Evolutionary conservation across 1,140 invertebrate species (phyloP).

Genomic region (Apis mellifera): Amel_HAv3.1 CM009932.2:6238501-6239000

Average conservation of each 20-base stretch:
- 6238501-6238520: no score
- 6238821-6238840: conserved; percentile 52
- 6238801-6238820: conserved; percentile 52
- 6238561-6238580: no score
- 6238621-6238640: not conserved
- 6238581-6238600: not conserved
- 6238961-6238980: conserved; percentile 23
- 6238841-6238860: conserved; percentile 45
- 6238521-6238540: no score
- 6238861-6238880: not conserved
- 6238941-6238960: not conserved
- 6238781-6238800: conserved; percentile 14
- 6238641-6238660: no score
- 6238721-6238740: not conserved
- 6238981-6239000: not conserved
- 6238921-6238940: conserved; percentile 2
- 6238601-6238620: not conserved
- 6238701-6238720: no score
- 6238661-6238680: not conserved
- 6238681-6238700: not conserved
- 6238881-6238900: conserved; percentile 34
- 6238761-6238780: not conserved
- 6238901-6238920: conserved; percentile 18
- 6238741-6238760: not conserved
- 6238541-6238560: no score